Evolutionary conservation across 2,888 invertebrate species (phyloP).

Genomic region (Lordiphosa fenestrarum): DNA sequence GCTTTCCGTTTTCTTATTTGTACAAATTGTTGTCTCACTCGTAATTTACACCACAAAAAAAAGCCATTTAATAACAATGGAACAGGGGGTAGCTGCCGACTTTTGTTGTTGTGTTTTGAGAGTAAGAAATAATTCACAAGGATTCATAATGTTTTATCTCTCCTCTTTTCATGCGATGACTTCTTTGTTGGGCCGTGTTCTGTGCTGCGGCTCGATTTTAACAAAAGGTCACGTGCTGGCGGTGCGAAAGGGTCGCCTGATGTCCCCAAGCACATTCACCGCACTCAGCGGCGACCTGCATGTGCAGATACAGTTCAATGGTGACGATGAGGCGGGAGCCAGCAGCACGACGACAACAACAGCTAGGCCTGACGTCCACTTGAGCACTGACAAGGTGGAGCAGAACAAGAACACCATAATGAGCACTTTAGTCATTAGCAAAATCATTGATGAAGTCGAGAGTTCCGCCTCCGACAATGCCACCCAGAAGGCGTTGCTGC

Average conservation of each 20-base stretch:
- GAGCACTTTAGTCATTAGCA: conserved; percentile 78
- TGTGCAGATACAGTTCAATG: conserved; percentile 83
- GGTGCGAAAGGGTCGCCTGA: conserved; percentile 82
- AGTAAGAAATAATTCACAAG: conserved; percentile 67
- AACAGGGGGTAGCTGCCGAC: conserved; percentile 14
- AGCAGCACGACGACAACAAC: conserved; percentile 33
- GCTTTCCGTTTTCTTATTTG: conserved; percentile 23
- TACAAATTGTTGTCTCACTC: conserved; percentile 42
- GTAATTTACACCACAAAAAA: conserved; percentile 39
- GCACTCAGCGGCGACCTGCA: conserved; percentile 90
- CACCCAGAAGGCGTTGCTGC: conserved; percentile 42
- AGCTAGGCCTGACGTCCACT: conserved; percentile 39
- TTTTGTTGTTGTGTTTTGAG: conserved; percentile 10
- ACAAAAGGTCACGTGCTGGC: conserved; percentile 80
- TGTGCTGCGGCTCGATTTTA: conserved; percentile 37
- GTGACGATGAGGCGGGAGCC: conserved; percentile 40
- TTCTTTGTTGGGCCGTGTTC: conserved; percentile 37
- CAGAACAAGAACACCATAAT: conserved; percentile 69
- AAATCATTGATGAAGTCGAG: conserved; percentile 74
- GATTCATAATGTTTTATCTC: conserved; percentile 58
- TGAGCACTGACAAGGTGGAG: conserved; percentile 40
- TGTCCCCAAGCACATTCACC: conserved; percentile 88
- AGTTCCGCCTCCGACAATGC: conserved; percentile 9
- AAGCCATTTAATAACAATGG: conserved; percentile 6
- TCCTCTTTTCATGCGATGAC: conserved; percentile 50